Evolutionary conservation across 1,140 invertebrate species (phyloP).

Genomic region (Apis florea): DNA sequence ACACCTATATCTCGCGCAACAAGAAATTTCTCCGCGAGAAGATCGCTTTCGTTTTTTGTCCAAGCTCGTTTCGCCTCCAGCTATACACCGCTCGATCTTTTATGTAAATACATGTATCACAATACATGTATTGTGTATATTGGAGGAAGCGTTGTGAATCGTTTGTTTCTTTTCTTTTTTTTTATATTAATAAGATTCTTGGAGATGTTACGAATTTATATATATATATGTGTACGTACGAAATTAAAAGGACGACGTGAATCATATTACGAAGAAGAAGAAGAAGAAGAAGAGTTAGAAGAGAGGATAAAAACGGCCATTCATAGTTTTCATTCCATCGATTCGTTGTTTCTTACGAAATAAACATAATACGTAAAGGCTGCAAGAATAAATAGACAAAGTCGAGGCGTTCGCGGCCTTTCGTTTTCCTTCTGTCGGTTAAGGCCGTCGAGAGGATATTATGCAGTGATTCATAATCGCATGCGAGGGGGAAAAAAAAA

Average conservation of each 20-base stretch:
- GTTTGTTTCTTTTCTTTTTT: too few species aligned
- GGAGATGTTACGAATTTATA: too few species aligned
- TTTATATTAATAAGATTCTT: too few species aligned
- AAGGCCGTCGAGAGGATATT: slow-evolving; percentile 62
- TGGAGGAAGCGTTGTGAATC: too few species aligned
- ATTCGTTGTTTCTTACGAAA: background rate
- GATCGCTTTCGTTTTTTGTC: slow-evolving; percentile 24
- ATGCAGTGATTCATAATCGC: slow-evolving; percentile 64
- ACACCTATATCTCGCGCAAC: background rate
- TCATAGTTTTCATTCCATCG: background rate
- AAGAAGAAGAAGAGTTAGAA: too few species aligned
- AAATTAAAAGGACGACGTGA: too few species aligned
- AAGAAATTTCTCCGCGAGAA: slow-evolving; percentile 30
- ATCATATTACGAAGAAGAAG: too few species aligned
- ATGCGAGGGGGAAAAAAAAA: slow-evolving; percentile 43
- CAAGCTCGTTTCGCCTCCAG: background rate
- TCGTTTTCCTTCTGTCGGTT: slow-evolving; percentile 53
- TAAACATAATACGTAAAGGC: background rate
- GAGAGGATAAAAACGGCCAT: background rate
- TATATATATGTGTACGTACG: too few species aligned
- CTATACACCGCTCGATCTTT: background rate
- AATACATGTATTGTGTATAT: too few species aligned
- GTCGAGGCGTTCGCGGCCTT: slow-evolving; percentile 33
- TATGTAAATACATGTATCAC: background rate
- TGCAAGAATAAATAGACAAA: slow-evolving; percentile 28